Conservation (phyloP, 2,888 invertebrate genomes). For the Buathra laborator region DNA sequence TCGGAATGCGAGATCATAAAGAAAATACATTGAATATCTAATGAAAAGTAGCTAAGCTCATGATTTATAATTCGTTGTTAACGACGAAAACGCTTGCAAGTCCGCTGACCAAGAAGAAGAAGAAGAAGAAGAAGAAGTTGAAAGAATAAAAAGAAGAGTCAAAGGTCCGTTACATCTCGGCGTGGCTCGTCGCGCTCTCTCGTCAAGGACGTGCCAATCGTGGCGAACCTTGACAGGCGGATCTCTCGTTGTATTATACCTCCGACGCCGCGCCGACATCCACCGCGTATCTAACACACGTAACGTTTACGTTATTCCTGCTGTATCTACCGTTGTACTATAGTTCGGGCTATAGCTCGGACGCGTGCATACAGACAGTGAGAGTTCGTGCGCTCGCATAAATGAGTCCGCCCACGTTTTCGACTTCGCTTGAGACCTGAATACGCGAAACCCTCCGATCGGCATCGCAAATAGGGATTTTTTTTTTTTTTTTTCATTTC, state of each 20-base stretch:
- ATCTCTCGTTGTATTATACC: slow-evolving; percentile 66
- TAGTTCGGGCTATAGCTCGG: neutral
- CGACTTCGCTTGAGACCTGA: slow-evolving; percentile 45
- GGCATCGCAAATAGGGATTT: slow-evolving; percentile 31
- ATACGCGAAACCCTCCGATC: slow-evolving; percentile 46
- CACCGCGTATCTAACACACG: slow-evolving; percentile 59
- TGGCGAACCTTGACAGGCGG: slow-evolving; percentile 69
- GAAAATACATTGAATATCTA: slow-evolving; percentile 24
- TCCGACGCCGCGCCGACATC: slow-evolving; percentile 49
- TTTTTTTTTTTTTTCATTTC: neutral
- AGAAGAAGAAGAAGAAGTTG: slow-evolving; percentile 31
- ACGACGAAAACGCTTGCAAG: slow-evolving; percentile 38
- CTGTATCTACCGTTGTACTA: slow-evolving; percentile 6
- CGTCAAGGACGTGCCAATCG: slow-evolving; percentile 70
- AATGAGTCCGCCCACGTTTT: slow-evolving; percentile 75
- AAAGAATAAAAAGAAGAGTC: slow-evolving; percentile 57
- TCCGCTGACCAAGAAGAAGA: slow-evolving; percentile 39
- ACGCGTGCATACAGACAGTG: slow-evolving; percentile 32
- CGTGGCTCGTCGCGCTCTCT: slow-evolving; percentile 51
- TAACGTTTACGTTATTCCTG: slow-evolving; percentile 55
- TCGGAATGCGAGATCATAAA: neutral
- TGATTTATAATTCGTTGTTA: slow-evolving; percentile 33
- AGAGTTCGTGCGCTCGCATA: slow-evolving; percentile 72
- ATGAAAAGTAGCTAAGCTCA: neutral
- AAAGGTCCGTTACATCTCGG: slow-evolving; percentile 67